A percentile compares a stretch with the other conserved stretches of the same genome.
phyloP scores from a whole-genome alignment of 2,113 vertebrate genomes.

The Mobula birostris region DNA sequence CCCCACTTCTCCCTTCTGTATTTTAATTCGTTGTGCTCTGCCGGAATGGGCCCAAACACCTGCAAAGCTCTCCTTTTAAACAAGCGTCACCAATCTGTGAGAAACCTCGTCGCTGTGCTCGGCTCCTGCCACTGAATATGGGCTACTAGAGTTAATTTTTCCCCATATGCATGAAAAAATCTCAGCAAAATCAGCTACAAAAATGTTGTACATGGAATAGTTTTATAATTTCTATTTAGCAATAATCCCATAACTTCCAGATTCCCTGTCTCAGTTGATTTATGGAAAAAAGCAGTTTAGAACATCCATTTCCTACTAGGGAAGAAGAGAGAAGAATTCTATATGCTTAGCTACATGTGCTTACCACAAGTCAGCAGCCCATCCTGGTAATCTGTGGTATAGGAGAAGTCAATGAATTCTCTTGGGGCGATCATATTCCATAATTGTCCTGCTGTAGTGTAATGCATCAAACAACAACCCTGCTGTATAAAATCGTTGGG shows the following conservation, averaged over 20 bases:
- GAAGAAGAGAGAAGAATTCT: neutral
- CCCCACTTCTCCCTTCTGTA: no score
- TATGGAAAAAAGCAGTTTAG: neutral
- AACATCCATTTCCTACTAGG: constrained; percentile 11
- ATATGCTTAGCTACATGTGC: constrained; percentile 38
- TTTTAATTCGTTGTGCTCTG: no score
- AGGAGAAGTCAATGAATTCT: constrained; percentile 79
- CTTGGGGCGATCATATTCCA: constrained; percentile 73
- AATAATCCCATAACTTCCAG: neutral
- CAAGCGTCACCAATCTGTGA: no score
- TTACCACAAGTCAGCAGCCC: constrained; percentile 74
- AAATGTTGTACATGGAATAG: neutral
- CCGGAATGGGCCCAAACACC: no score
- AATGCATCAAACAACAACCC: constrained; percentile 73
- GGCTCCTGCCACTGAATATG: no score
- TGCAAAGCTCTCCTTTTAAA: no score
- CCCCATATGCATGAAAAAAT: neutral
- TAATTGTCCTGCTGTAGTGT: constrained; percentile 73
- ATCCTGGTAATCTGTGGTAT: constrained; percentile 63
- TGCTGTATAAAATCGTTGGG: constrained; percentile 43
- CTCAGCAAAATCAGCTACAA: neutral
- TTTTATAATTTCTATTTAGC: neutral
- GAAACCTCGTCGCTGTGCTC: no score
- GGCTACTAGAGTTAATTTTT: neutral
- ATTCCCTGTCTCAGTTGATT: neutral